Conservation (phyloP, 1,140 invertebrate genomes). For the Dreissena polymorpha region DNA sequence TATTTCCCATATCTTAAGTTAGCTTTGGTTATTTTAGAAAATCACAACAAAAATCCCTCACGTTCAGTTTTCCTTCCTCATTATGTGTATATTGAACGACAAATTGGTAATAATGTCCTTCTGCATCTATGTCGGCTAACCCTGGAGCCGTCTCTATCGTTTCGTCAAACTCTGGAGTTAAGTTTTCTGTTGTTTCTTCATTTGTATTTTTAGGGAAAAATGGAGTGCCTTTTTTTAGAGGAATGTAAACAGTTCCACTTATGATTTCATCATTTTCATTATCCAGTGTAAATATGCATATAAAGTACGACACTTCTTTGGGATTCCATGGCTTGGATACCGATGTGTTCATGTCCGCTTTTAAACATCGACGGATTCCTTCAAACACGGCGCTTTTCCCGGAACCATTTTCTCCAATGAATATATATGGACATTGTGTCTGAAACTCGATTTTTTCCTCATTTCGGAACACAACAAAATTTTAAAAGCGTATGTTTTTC, state of each 20-base stretch:
- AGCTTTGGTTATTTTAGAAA: no score
- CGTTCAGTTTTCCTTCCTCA: no score
- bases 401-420: conserved; percentile 18
- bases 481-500: not conserved
- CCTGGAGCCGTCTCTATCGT: no score
- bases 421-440: not conserved
- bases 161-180: no score
- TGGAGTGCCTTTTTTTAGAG: not conserved
- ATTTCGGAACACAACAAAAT: conserved; percentile 9
- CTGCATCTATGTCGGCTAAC: no score
- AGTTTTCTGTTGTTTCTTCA: no score
- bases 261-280: not conserved
- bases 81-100: no score
- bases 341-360: conserved; percentile 3
- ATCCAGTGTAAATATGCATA: conserved; percentile 4
- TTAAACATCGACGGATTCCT: conserved; percentile 16
- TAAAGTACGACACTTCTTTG: not conserved
- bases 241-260: not conserved
- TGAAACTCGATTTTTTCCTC: not conserved
- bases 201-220: no score
- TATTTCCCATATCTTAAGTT: no score
- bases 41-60: no score
- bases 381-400: conserved; percentile 17
- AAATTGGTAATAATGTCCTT: no score
- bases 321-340: not conserved